Evolutionary conservation across 2,888 invertebrate genomes (phyloP), one percentile per base, ranked within the genome.

Genomic region (Punctoribates punctum): DNA sequence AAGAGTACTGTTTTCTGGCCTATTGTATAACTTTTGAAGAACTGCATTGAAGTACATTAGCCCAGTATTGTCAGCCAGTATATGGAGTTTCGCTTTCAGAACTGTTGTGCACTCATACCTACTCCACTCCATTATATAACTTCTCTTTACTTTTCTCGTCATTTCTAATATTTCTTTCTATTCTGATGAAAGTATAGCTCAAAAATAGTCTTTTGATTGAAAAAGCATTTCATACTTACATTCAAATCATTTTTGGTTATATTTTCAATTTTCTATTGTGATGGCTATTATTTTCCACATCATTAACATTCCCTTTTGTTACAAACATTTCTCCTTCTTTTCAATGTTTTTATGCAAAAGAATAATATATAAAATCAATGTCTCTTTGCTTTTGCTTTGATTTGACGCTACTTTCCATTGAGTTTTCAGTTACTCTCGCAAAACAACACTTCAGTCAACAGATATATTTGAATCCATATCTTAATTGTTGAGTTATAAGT

Each of bases 211-310:
- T n/a, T 29, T 34, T 65, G 6, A 57, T 27, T 27, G 6, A 62
- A 65, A 34, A 38, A 65, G 13, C 23, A 34, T 67, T 60, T 72
- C 72, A 72, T 72, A 72, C 48, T 72, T 72, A 46, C 46, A 27
- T 46, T 38, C 15, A 13, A 67, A 67, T 42, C 67, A 67, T 72
- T 42, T 72, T 72, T 65, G 42, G 46, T 72, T 72, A 72, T 23
- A 46, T 46, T 48, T 67, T 29, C 27, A 57, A 23, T 57, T 65
- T 65, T 65, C 15, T 13, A 70, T 20, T 72, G 72, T 72, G 46
- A 72, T 46, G 3, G 17, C 48, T 72, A 72, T 72, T 72, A 72
- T 72, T 72, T 72, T 72, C 72, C 25, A 25, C 48, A 72, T 72
- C 72, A 72, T 72, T 72, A 25, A 65, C 25, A 48, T 42, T 72